Evolutionary conservation across 2,797 vertebrate species (phyloP).

Genomic region (Enteromius unitaeniatus): DNA sequence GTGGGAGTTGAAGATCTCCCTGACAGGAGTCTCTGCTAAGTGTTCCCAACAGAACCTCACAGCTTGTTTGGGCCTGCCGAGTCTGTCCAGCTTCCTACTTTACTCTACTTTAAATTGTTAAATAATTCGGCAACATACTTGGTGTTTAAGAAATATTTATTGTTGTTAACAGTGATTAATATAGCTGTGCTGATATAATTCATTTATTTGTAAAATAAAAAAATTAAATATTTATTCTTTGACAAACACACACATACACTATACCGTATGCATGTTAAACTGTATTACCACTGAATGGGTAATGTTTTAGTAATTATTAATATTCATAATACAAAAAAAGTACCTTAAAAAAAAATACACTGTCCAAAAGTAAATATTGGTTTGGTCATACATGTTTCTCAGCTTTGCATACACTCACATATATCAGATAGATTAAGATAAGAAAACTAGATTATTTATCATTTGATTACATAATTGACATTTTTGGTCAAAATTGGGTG

Average conservation of each 20-base stretch:
- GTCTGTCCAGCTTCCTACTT: too few species aligned
- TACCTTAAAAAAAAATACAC: neutral
- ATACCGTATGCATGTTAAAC: too few species aligned
- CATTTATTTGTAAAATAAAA: too few species aligned
- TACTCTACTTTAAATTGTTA: too few species aligned
- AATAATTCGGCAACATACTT: neutral
- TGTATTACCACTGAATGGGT: neutral
- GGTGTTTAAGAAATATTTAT: neutral
- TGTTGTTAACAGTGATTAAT: neutral
- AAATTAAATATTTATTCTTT: neutral
- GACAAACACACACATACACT: too few species aligned
- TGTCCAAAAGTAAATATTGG: neutral
- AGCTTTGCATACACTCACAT: neutral
- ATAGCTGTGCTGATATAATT: too few species aligned
- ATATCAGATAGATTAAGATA: neutral
- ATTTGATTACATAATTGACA: neutral
- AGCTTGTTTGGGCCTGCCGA: too few species aligned
- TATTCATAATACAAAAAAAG: neutral
- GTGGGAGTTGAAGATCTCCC: too few species aligned
- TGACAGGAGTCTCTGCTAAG: too few species aligned
- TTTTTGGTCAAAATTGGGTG: neutral
- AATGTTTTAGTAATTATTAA: neutral
- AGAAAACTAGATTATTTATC: neutral
- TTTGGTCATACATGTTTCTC: neutral
- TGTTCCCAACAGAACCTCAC: too few species aligned